phyloP scores from a whole-genome alignment of 2,888 invertebrate genomes.

The Rhagonycha lutea region DNA sequence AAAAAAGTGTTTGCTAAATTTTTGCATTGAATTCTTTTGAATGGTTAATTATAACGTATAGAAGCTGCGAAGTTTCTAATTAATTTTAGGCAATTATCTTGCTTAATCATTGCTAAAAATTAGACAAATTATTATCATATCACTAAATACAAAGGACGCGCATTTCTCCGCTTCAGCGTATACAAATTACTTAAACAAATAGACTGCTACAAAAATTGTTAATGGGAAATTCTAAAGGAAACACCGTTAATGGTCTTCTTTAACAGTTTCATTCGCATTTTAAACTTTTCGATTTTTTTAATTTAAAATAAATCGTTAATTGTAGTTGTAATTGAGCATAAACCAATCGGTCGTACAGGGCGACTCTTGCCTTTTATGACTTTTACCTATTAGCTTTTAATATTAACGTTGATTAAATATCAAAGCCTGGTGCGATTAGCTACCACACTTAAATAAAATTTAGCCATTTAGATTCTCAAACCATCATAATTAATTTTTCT shows the following conservation, averaged over 20 bases:
- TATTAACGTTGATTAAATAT: neutral
- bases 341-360: neutral
- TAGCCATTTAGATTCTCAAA: neutral
- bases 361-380: neutral
- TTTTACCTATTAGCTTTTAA: neutral
- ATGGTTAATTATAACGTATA: neutral
- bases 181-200: neutral
- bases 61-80: neutral
- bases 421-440: neutral
- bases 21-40: constrained; percentile 3
- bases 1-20: constrained; percentile 6
- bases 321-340: neutral
- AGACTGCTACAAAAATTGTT: neutral
- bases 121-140: constrained; percentile 6
- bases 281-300: neutral
- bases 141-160: neutral
- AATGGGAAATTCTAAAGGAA: neutral
- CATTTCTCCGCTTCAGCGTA: neutral
- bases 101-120: neutral
- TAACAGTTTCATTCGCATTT: neutral
- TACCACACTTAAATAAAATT: neutral
- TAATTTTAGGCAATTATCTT: neutral
- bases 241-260: neutral
- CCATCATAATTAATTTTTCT: neutral
- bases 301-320: neutral